Evolutionary conservation across 2,888 invertebrate genomes (phyloP).

Genomic region (Hyppa rectilinea): DNA sequence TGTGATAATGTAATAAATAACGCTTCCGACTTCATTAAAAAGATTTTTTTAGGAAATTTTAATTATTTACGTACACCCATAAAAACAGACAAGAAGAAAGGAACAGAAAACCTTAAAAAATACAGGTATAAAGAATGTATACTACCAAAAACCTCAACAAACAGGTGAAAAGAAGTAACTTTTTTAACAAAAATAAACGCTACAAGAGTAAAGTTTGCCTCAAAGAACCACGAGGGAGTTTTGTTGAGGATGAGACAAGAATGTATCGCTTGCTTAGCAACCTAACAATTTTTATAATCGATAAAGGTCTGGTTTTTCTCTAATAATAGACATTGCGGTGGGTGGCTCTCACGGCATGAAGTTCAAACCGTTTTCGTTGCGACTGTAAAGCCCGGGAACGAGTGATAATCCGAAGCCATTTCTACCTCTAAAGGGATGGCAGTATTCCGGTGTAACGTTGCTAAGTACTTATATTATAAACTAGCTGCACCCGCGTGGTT

Average conservation of each 20-base stretch:
- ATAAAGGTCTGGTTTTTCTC: constrained; percentile 21
- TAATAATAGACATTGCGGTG: constrained; percentile 31
- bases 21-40: background rate
- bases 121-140: no score
- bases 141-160: background rate
- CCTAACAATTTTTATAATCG: constrained; percentile 51
- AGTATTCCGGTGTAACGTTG: background rate
- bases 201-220: background rate
- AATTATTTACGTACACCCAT: no score
- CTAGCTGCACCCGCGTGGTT: no score
- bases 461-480: no score
- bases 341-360: background rate
- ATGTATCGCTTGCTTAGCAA: constrained; percentile 46
- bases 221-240: constrained; percentile 1
- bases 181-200: constrained; percentile 2
- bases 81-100: no score
- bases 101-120: no score
- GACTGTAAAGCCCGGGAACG: background rate
- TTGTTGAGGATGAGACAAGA: constrained; percentile 5
- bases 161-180: background rate
- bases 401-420: background rate
- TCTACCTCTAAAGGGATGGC: background rate
- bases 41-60: background rate
- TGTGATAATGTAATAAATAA: background rate
- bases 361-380: background rate